These are phyloP conservation scores for Standfussiana lucernea DNA, from an alignment of 2,888 invertebrate species.

Conservation along the genomic window DNA sequence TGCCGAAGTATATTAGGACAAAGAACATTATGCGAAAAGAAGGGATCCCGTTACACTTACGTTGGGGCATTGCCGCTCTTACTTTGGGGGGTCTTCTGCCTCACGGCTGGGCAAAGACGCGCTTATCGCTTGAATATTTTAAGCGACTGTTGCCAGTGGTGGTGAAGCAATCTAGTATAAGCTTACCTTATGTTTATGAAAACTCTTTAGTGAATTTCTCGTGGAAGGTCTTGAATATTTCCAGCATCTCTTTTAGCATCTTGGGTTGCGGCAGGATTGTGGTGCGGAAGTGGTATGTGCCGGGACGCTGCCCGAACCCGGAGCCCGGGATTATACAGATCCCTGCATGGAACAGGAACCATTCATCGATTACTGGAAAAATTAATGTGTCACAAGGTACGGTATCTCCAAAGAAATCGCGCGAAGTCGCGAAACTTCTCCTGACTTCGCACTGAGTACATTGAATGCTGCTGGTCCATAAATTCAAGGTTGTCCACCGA, in stretches of 20 bases:
- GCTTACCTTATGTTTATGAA: constrained; percentile 65
- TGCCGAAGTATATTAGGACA: too few species aligned
- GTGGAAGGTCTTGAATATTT: constrained; percentile 96
- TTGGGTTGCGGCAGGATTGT: constrained; percentile 98
- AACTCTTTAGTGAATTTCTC: constrained; percentile 91
- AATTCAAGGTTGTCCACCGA: too few species aligned
- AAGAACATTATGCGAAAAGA: too few species aligned
- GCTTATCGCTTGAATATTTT: too few species aligned
- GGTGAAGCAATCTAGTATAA: background rate
- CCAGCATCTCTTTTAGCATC: constrained; percentile 95
- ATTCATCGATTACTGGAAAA: background rate
- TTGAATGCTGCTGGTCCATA: too few species aligned
- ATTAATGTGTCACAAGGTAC: background rate
- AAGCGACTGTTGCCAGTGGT: background rate
- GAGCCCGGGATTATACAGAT: constrained; percentile 98
- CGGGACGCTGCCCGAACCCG: constrained; percentile 98
- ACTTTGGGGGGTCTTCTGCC: too few species aligned
- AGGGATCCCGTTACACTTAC: too few species aligned
- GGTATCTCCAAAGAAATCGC: background rate
- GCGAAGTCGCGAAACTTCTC: background rate
- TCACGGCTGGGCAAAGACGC: too few species aligned
- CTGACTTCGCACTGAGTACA: background rate
- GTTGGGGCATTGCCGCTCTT: too few species aligned
- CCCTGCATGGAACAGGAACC: constrained; percentile 88
- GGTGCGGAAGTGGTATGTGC: constrained; percentile 98